Percentiles rank a stretch among this genome's conserved stretches.
These are phyloP conservation scores for Otus scops DNA, from an alignment of 2,797 vertebrate species.

Conservation along the genomic window DNA sequence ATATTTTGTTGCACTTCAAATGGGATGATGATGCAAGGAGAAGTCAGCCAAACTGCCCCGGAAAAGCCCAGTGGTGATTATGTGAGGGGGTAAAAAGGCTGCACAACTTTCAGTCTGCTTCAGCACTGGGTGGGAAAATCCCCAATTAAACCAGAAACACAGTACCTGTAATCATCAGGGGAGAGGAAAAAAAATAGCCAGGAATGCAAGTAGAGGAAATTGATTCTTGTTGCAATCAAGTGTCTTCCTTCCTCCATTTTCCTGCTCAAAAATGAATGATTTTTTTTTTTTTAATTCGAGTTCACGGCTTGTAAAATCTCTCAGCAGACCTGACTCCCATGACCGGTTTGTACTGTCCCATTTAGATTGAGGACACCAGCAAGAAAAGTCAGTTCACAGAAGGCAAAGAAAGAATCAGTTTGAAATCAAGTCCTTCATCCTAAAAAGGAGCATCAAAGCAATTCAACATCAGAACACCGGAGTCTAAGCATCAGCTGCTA, in stretches of 20 bases:
- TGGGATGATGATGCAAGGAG: neutral
- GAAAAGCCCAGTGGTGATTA: neutral
- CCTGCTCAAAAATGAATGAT: neutral
- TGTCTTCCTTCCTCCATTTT: neutral
- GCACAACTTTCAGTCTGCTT: neutral
- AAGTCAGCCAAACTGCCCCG: neutral
- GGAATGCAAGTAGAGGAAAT: neutral
- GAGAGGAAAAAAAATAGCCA: neutral
- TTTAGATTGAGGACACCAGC: neutral
- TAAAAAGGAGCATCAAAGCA: neutral
- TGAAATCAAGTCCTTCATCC: neutral
- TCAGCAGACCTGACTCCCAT: neutral
- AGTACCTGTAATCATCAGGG: neutral
- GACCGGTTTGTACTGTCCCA: neutral
- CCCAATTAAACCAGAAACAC: neutral
- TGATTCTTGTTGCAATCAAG: neutral
- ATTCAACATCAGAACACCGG: neutral
- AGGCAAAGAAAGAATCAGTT: neutral
- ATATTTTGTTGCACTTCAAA: neutral
- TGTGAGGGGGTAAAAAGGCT: neutral
- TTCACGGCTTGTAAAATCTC: neutral
- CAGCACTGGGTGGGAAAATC: conserved; percentile 2
- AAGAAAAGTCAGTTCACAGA: neutral
- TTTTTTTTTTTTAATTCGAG: neutral
- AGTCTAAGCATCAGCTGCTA: neutral